Evolutionary conservation across 2,113 vertebrate genomes (phyloP), one percentile per base, ranked within the genome.

Genomic region (Uria aalge): DNA sequence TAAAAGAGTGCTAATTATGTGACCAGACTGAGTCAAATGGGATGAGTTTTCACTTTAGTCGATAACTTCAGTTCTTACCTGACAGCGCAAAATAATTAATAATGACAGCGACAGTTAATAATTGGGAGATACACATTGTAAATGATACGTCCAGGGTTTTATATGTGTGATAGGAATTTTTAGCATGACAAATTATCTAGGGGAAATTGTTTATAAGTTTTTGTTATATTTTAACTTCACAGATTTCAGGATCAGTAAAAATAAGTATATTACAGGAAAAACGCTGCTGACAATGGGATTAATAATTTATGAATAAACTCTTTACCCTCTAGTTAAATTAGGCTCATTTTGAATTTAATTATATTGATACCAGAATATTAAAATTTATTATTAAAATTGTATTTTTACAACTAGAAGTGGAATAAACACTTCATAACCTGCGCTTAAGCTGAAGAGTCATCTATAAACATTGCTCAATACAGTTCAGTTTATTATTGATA

Each of bases 1-100:
- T 92, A 90, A 96, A 91, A 43, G 56, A 67, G 30, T 69, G 32
- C 59, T 95, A 88, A 96, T 91, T 96, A 78, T n/a, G 41, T 75
- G 73, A 63, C 67, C 60, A 92, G 71, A 63, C 20, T 36, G 60
- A 92, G 36, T 69, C 9, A 9, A 85, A 77, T 36, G 23, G 63
- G 60, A 85, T 71, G 85, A 56, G 62, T 72, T 94, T 74, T 86
- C 55, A 21, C 16, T 79, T 78, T 88, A 77, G 82, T 75, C 83
- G 85, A 75, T 68, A 55, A 62, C 6, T 82, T 87, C 40, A 77
- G 13, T 88, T 66, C 30, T 80, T 67, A 75, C 52, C n/a, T 91
- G 55, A 59, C 62, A 93, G 40, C 9, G 26, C 10, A 43, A 76
- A 75, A 50, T 91, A 59, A 85, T 82, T 75, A 50, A 62, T 48